Conservation (phyloP, 2,888 invertebrate genomes). For the Patella depressa region DNA sequence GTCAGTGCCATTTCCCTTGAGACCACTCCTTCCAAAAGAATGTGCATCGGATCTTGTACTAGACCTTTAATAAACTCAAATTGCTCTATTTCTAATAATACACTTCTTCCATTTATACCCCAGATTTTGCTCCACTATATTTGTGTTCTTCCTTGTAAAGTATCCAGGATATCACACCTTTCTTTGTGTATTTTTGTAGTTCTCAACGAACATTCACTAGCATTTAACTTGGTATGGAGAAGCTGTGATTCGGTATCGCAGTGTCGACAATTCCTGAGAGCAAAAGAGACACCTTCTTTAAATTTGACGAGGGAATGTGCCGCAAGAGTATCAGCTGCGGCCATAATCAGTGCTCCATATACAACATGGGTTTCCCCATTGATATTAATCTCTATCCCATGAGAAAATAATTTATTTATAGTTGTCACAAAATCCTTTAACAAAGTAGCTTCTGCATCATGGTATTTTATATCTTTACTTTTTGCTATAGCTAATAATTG, state of each 20-base stretch:
- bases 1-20: slow-evolving; percentile 7
- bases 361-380: background rate
- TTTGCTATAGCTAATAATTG: background rate
- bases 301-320: background rate
- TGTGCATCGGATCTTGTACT: slow-evolving; percentile 25
- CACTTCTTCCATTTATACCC: background rate
- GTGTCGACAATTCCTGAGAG: background rate
- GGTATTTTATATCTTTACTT: no score
- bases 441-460: background rate
- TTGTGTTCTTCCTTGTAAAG: background rate
- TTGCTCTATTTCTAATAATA: background rate
- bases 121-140: slow-evolving; percentile 2
- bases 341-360: background rate
- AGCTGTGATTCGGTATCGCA: background rate
- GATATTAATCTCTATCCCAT: background rate
- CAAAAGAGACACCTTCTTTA: background rate
- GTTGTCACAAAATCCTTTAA: background rate
- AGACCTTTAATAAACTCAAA: background rate
- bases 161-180: background rate
- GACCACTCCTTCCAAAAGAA: slow-evolving; percentile 22
- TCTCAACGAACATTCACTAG: background rate
- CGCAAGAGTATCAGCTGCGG: background rate
- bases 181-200: background rate
- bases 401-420: background rate
- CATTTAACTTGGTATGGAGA: background rate